A percentile compares a stretch with the other conserved stretches of the same genome.
phyloP scores from a whole-genome alignment of 2,113 vertebrate genomes.

The Dipodomys ordii region DNA sequence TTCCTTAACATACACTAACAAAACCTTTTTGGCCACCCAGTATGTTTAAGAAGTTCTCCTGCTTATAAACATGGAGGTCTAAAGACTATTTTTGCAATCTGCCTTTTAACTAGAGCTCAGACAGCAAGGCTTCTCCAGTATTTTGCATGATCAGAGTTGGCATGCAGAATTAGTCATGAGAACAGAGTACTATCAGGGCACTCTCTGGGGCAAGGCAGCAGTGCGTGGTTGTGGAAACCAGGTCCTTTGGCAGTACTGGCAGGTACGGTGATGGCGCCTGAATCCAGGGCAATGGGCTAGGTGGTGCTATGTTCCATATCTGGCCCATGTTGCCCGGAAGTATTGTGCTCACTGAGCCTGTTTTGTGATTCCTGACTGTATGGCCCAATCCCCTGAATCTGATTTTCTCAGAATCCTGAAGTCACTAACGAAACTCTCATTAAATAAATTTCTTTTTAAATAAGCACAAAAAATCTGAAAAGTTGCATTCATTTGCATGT shows the following conservation, averaged over 20 bases:
- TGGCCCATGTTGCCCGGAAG: background rate
- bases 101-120: background rate
- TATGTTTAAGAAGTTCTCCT: background rate
- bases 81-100: background rate
- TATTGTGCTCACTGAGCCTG: background rate
- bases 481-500: background rate
- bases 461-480: background rate
- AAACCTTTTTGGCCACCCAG: no score
- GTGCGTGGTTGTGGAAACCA: background rate
- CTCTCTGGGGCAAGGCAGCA: background rate
- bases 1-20: no score
- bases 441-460: constrained; percentile 36
- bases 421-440: background rate
- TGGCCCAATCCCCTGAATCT: background rate
- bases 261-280: background rate
- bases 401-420: constrained; percentile 5
- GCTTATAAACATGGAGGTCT: background rate
- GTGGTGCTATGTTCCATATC: background rate
- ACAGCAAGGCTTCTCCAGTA: background rate
- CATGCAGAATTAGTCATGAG: background rate
- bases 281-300: background rate
- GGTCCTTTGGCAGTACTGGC: background rate
- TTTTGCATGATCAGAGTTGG: background rate
- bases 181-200: background rate
- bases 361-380: background rate